phyloP scores from a whole-genome alignment of 2,113 vertebrate species.

The Gnathonemus longibarbis region DNA sequence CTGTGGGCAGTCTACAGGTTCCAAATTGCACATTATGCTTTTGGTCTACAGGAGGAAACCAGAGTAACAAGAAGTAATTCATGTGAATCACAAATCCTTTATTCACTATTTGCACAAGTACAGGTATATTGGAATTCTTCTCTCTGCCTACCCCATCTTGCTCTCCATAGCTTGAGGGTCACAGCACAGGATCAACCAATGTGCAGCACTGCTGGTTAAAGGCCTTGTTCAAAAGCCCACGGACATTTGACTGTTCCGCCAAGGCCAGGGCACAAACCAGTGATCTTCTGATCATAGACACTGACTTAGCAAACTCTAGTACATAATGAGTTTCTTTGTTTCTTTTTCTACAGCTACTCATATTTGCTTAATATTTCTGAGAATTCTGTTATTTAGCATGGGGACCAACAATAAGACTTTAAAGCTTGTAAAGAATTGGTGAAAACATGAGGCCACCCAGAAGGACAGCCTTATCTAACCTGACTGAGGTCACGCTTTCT shows the following conservation, averaged over 20 bases:
- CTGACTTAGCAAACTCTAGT: not conserved
- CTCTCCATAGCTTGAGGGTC: no score
- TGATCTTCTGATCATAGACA: no score
- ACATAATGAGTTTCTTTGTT: not conserved
- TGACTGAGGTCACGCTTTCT: not conserved
- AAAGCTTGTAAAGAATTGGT: not conserved
- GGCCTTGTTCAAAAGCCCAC: no score
- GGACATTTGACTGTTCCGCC: no score
- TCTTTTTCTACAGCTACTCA: not conserved
- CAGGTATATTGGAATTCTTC: no score
- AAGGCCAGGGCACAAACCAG: no score
- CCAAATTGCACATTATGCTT: not conserved
- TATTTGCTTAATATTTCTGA: not conserved
- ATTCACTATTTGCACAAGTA: no score
- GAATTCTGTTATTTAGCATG: not conserved
- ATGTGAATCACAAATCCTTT: not conserved
- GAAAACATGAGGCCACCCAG: not conserved
- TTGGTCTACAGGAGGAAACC: not conserved
- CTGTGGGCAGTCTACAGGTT: not conserved
- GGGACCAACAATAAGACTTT: not conserved
- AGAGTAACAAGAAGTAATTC: not conserved
- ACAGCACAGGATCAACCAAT: no score
- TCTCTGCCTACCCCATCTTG: no score
- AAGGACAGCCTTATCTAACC: not conserved
- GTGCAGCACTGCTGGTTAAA: no score